These are phyloP conservation scores for Austrolebias charrua DNA, from an alignment of 2,797 vertebrate genomes.

Conservation along the genomic window DNA sequence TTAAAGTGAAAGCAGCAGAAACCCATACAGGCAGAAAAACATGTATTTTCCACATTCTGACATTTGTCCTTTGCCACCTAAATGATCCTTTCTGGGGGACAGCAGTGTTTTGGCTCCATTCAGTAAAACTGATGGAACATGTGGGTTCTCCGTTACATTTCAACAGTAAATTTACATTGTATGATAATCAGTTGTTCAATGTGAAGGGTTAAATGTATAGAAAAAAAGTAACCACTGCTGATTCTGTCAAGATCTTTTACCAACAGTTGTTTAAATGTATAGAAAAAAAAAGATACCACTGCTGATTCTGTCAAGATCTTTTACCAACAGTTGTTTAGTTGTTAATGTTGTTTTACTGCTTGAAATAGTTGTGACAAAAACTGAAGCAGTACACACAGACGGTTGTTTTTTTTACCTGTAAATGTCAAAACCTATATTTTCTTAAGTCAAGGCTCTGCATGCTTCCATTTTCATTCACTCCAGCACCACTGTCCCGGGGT, in stretches of 20 bases:
- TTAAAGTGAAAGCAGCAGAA: constrained; percentile 53
- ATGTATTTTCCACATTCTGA: constrained; percentile 27
- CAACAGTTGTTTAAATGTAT: background rate
- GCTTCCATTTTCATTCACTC: too few species aligned
- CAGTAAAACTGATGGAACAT: background rate
- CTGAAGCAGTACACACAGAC: too few species aligned
- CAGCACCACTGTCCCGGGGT: too few species aligned
- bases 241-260: constrained; percentile 1
- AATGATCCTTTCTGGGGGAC: constrained; percentile 12
- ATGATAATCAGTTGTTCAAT: background rate
- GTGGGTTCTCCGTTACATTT: background rate
- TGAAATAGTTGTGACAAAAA: too few species aligned
- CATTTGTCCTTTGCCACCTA: constrained; percentile 16
- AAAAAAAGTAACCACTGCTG: accelerated
- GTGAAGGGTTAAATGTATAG: background rate
- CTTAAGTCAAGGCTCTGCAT: background rate
- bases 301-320: background rate
- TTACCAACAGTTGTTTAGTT: background rate
- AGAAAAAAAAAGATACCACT: accelerated
- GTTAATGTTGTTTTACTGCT: background rate
- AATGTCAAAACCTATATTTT: background rate
- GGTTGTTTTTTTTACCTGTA: background rate
- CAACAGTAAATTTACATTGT: background rate
- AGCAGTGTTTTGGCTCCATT: constrained; percentile 4
- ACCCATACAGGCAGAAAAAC: constrained; percentile 18